Percentiles rank a stretch among this genome's conserved stretches.
Evolutionary conservation across 2,888 invertebrate species (phyloP).

Genomic region (Dorcus hopei): DNA sequence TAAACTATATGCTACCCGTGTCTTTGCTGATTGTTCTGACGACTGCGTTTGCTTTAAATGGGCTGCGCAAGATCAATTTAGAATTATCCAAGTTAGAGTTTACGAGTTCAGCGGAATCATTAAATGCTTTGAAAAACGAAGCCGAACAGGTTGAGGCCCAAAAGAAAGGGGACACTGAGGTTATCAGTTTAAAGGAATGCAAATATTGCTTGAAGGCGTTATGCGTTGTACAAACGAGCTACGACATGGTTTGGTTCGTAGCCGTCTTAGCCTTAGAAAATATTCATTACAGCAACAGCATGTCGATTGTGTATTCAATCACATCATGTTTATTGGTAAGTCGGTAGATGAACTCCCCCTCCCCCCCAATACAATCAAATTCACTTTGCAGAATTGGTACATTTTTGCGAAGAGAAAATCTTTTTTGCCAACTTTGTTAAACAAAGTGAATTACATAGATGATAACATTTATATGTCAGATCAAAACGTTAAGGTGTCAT

Average conservation of each 20-base stretch:
- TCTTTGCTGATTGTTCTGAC: constrained; percentile 65
- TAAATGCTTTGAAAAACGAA: constrained; percentile 42
- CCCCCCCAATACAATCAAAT: not conserved
- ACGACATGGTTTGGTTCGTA: constrained; percentile 72
- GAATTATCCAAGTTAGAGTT: constrained; percentile 46
- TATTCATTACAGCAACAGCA: constrained; percentile 57
- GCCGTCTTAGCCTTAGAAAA: constrained; percentile 71
- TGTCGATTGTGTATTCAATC: constrained; percentile 58
- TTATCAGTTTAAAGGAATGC: constrained; percentile 54
- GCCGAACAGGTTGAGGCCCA: constrained; percentile 37
- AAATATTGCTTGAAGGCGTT: constrained; percentile 61
- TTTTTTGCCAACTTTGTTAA: constrained; percentile 37
- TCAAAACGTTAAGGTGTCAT: constrained; percentile 25
- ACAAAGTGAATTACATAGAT: constrained; percentile 16
- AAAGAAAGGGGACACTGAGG: constrained; percentile 35
- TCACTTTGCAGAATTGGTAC: constrained; percentile 46
- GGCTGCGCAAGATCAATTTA: constrained; percentile 49
- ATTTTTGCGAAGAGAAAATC: constrained; percentile 45
- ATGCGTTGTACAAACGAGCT: constrained; percentile 66
- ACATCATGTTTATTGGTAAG: constrained; percentile 59
- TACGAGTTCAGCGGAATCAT: constrained; percentile 44
- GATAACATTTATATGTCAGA: constrained; percentile 19
- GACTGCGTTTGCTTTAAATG: constrained; percentile 58
- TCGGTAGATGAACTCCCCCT: constrained; percentile 3
- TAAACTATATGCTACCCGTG: constrained; percentile 72